These are phyloP conservation scores for Heliconius hermathena DNA, from an alignment of 1,140 invertebrate genomes.

Conservation along the genomic window DNA sequence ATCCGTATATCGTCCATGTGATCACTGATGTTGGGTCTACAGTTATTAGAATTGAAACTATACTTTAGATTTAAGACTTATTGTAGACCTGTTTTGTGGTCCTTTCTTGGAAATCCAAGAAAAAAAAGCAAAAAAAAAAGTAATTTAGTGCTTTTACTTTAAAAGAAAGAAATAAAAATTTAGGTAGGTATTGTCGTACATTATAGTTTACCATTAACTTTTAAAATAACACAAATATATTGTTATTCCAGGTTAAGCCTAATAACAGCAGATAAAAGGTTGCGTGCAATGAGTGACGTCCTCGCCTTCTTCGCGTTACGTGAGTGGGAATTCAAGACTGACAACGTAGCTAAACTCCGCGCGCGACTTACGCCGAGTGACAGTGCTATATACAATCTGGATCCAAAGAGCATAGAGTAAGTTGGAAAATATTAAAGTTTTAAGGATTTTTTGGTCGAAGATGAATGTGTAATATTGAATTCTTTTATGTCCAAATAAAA, in stretches of 20 bases:
- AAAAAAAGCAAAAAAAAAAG: too few relatives aligned
- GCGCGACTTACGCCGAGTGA: conserved; percentile 82
- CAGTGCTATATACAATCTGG: conserved; percentile 81
- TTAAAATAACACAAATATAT: background rate
- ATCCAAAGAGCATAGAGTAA: conserved; percentile 77
- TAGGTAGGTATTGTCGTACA: too few relatives aligned
- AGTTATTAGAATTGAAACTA: too few relatives aligned
- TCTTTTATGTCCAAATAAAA: too few relatives aligned
- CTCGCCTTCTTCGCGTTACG: conserved; percentile 94
- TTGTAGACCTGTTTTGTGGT: too few relatives aligned
- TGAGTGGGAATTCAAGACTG: conserved; percentile 93
- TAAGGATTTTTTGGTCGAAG: background rate
- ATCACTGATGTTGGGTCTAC: too few relatives aligned
- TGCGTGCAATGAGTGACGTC: conserved; percentile 87
- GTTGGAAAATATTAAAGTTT: conserved; percentile 28
- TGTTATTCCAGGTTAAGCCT: conserved; percentile 60
- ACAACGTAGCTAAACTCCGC: conserved; percentile 89
- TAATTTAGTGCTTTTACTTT: too few relatives aligned
- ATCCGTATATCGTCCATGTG: too few relatives aligned
- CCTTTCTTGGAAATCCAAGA: too few relatives aligned
- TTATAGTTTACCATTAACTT: too few relatives aligned
- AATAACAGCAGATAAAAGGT: conserved; percentile 90
- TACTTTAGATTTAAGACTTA: too few relatives aligned
- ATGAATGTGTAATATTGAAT: background rate
- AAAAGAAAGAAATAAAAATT: too few relatives aligned